Base-by-base conservation (phyloP, 2,113 vertebrate genomes). In the Cettia cetti region DNA sequence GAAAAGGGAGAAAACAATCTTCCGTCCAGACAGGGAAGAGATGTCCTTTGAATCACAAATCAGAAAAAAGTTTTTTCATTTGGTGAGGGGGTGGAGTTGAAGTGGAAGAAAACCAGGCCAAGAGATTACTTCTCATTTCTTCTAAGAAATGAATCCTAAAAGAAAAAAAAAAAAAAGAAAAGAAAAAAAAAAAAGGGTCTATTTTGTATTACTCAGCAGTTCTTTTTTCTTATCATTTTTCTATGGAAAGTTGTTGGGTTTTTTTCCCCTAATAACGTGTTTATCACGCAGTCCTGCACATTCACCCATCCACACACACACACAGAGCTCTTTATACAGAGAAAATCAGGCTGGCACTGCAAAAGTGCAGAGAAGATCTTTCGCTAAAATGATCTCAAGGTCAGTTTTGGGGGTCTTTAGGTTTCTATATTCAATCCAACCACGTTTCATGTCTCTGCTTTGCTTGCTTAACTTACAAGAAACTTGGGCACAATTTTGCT, bases 391-490 rank as follows among this genome's bases (percentile, higher is more conserved):
- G 90, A 93, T 94, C 95, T 97, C 90, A 95, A 97, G 97, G 97
- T 98, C 97, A 97, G 69, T 97, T 98, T 97, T 95, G 89, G 42
- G 98, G 97, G 97, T 98, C 97, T 93, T 89, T 95, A 96, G 96
- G 96, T 97, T 98, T 97, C 97, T 97, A 97, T 96, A 98, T 97
- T 96, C 97, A 98, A 96, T 98, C 96, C 96, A 96, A 94, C 96
- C 94, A 92, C 96, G 96, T 98, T 97, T 97, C 96, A 96, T 96
- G 94, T 96, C 95, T 97, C 95, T 95, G 97, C 96, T 98, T 97
- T 98, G 97, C 97, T 98, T 97, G 97, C 97, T 98, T 97, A 97
- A 98, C 98, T 98, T 98, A 96, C 95, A 97, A 98, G 97, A 97
- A 98, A 98, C 97, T 97, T 98, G 97, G 96, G 97, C 97, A 96